These are phyloP conservation scores for Apteryx mantelli DNA, from an alignment of 2,113 vertebrate species.

Conservation along the genomic window DNA sequence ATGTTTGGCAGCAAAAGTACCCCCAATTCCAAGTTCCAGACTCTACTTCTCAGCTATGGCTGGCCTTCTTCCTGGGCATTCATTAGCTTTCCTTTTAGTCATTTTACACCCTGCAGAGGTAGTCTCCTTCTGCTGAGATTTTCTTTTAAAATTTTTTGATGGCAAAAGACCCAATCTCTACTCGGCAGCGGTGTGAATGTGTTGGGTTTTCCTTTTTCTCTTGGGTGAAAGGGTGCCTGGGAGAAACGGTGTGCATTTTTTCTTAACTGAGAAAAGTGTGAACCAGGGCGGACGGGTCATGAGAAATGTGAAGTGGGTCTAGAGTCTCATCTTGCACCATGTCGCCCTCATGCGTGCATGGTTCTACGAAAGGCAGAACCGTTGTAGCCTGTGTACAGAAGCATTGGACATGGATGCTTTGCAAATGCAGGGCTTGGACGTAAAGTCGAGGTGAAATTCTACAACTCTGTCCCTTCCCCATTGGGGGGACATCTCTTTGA, in stretches of 20 bases:
- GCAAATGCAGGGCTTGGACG: neutral
- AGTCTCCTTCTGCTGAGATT: neutral
- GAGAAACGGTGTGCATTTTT: neutral
- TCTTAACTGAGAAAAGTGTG: neutral
- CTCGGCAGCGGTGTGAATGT: neutral
- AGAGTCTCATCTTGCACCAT: accelerated
- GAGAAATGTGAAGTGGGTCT: neutral
- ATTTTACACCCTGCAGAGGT: conserved; percentile 19
- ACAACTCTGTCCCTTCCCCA: neutral
- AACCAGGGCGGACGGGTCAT: neutral
- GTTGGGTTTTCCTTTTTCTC: neutral
- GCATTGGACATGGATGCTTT: neutral
- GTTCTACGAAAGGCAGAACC: neutral
- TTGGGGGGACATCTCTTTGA: neutral
- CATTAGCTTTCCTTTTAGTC: conserved; percentile 26
- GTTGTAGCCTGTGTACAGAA: neutral
- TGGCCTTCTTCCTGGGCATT: conserved; percentile 9
- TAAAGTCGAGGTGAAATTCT: neutral
- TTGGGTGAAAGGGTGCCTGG: neutral
- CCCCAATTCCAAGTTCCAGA: neutral
- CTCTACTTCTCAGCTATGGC: neutral
- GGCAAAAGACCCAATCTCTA: neutral
- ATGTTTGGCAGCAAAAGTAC: conserved; percentile 7
- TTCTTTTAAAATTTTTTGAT: neutral
- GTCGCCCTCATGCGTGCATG: neutral